Evolutionary conservation across 2,113 vertebrate genomes (phyloP), one percentile per base, ranked within the genome.

Genomic region (Penelope pileata): DNA sequence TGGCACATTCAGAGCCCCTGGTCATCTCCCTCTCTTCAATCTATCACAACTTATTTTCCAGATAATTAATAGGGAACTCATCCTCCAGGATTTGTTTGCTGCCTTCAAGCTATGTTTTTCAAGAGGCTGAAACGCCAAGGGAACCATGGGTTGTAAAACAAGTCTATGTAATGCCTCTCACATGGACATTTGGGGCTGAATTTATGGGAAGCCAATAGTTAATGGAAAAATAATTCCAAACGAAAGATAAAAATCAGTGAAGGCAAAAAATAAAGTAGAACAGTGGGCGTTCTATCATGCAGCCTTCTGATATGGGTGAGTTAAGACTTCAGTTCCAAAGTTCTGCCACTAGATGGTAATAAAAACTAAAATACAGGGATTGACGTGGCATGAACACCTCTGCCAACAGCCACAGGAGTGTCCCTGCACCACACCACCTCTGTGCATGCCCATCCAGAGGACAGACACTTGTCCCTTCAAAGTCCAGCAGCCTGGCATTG

Each of bases 341-440:
- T 45, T 12, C 47, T 81, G 83, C 94, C 96, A 54, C 88, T 93
- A 94, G 96, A 91, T 94, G 96, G 95, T 43, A 90, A 93, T 72
- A 86, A 92, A 94, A 92, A 62, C 76, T 63, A 91, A 78, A 96
- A 19, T 23, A 67, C 56, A 26, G 66, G 66, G 43, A 36, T 23
- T 1, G 6, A 21, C 10, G 51, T 1, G 30, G 22, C 12, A 27
- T 32, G 3, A 30, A 13, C 34, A 15, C 6, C 18, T 16, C 48
- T 53, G 64, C 59, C 79, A 13, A 4, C 42, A 12, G 56, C 84
- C 1, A 1, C 53, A 16, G 66, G 45, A 48, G 45, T n/a, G 79
- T 40, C 75, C 70, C 43, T 27, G 45, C 23, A 3, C 24, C 43
- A 18, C 22, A 16, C 2, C 59, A 6, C 27, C 9, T 36, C 27